Conservation (phyloP, 2,888 invertebrate genomes). For the Pterobdella sp. region DNA sequence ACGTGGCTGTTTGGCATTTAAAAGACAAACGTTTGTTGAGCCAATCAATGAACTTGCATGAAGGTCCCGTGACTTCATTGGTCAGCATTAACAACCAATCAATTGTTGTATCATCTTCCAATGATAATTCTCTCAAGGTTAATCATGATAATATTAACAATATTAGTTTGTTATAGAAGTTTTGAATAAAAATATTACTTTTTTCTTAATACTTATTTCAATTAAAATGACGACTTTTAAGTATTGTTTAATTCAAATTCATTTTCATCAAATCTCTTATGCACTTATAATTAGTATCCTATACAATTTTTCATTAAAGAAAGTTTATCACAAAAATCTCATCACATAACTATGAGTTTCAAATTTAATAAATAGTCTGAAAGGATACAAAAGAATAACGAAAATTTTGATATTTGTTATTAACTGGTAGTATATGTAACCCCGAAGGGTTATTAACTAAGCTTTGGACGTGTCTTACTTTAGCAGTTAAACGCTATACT, state of each 20-base stretch:
- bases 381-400: too few relatives aligned
- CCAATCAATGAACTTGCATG: slow-evolving; percentile 73
- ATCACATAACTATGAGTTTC: background rate
- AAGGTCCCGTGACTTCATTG: slow-evolving; percentile 65
- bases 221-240: too few relatives aligned
- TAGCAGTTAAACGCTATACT: background rate
- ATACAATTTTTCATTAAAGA: background rate
- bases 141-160: slow-evolving; percentile 50
- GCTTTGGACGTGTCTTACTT: background rate
- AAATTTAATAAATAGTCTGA: background rate
- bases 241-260: too few relatives aligned
- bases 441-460: too few relatives aligned
- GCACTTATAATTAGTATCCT: too few relatives aligned
- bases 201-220: too few relatives aligned
- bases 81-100: slow-evolving; percentile 80
- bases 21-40: slow-evolving; percentile 61
- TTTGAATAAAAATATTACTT: too few relatives aligned
- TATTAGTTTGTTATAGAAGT: too few relatives aligned
- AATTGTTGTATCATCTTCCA: slow-evolving; percentile 76
- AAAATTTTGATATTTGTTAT: too few relatives aligned
- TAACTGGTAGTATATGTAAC: too few relatives aligned
- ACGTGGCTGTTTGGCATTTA: slow-evolving; percentile 87
- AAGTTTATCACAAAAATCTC: background rate
- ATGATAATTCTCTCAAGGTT: slow-evolving; percentile 85
- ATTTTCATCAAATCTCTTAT: too few relatives aligned